Evolutionary conservation across 1,140 invertebrate genomes (phyloP).

Genomic region (Drosophila truncata): DNA sequence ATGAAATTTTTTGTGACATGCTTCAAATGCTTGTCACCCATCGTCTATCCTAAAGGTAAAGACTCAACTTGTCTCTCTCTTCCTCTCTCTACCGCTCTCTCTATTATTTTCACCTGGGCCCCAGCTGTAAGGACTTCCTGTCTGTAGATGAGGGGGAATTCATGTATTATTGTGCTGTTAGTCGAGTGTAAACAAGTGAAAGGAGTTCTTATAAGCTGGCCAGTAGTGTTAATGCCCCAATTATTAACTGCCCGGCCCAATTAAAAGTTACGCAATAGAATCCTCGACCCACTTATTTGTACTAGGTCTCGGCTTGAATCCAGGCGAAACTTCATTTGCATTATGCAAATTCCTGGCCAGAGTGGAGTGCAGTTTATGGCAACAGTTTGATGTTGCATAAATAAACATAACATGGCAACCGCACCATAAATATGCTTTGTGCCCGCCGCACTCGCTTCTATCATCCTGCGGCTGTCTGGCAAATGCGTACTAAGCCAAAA

Average conservation of each 20-base stretch:
- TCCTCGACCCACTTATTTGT: constrained; percentile 42
- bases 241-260: constrained; percentile 50
- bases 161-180: constrained; percentile 14
- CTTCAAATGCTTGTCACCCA: constrained; percentile 66
- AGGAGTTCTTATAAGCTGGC: constrained; percentile 30
- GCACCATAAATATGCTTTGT: constrained; percentile 68
- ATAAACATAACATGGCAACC: constrained; percentile 74
- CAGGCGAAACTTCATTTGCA: constrained; percentile 52
- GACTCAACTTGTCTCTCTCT: constrained; percentile 5
- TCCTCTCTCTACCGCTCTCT: background rate
- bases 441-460: constrained; percentile 37
- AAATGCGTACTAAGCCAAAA: constrained; percentile 55
- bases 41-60: constrained; percentile 29
- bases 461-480: constrained; percentile 33
- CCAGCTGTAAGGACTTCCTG: constrained; percentile 3
- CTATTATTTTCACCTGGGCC: constrained; percentile 23
- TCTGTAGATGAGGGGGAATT: background rate
- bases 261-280: constrained; percentile 59
- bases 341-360: constrained; percentile 65
- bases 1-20: constrained; percentile 76
- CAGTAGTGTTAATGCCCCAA: constrained; percentile 36
- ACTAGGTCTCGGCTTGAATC: constrained; percentile 13
- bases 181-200: constrained; percentile 42
- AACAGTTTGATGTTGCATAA: constrained; percentile 63
- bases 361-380: constrained; percentile 45